These are phyloP conservation scores for Phortica magna DNA, from an alignment of 2,888 invertebrate species.

Conservation along the genomic window DNA sequence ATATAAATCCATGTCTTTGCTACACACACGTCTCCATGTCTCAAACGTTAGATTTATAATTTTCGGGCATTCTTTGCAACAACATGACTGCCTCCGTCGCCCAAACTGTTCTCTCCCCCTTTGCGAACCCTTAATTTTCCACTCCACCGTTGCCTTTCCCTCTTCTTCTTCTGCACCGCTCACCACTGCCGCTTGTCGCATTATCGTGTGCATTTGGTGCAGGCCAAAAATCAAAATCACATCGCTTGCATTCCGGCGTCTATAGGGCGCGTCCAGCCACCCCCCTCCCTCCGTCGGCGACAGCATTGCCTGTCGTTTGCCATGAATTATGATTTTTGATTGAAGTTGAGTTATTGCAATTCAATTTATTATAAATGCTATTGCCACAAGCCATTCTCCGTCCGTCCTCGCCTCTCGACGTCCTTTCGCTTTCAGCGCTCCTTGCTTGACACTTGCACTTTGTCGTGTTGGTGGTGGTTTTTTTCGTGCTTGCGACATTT, in stretches of 20 bases:
- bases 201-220: conserved; percentile 39
- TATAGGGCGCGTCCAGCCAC: conserved; percentile 20
- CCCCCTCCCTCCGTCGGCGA: conserved; percentile 33
- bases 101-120: conserved; percentile 25
- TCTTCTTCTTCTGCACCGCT: too few relatives aligned
- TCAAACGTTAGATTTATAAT: conserved; percentile 74
- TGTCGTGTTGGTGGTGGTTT: conserved; percentile 24
- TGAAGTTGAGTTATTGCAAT: conserved; percentile 77
- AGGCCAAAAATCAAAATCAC: conserved; percentile 47
- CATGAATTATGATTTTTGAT: conserved; percentile 78
- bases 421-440: not conserved
- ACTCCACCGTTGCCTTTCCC: not conserved
- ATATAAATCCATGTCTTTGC: conserved; percentile 64
- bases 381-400: conserved; percentile 55
- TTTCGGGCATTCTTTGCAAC: conserved; percentile 49
- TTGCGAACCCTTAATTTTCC: not conserved
- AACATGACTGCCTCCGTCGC: conserved; percentile 39
- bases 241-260: conserved; percentile 36
- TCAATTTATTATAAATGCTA: conserved; percentile 75
- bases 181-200: conserved; percentile 16
- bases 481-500: conserved; percentile 29
- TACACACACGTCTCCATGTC: conserved; percentile 68
- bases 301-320: conserved; percentile 66
- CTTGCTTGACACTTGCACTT: conserved; percentile 39
- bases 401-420: not conserved